Evolutionary conservation across 2,113 vertebrate genomes (phyloP).

Genomic region (Phyllostomus hastatus): DNA sequence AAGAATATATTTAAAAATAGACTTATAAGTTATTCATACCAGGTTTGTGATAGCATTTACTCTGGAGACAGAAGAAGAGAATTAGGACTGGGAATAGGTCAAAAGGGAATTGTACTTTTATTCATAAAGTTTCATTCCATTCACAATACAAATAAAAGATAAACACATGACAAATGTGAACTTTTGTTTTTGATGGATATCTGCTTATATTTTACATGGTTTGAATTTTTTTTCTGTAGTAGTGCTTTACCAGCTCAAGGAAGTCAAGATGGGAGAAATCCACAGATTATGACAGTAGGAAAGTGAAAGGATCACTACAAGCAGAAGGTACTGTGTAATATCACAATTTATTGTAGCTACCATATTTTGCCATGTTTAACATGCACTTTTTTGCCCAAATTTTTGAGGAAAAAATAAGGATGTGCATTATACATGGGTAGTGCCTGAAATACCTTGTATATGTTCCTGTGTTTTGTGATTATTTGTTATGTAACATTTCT

Average conservation of each 20-base stretch:
- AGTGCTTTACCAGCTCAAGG: neutral
- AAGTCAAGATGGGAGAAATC: neutral
- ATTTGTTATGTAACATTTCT: too few species aligned
- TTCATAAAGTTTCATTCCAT: neutral
- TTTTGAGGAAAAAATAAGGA: too few species aligned
- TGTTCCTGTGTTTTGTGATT: too few species aligned
- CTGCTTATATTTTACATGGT: neutral
- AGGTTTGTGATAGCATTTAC: neutral
- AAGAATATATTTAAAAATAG: neutral
- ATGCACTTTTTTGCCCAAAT: too few species aligned
- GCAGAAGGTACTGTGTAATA: neutral
- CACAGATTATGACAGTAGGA: neutral
- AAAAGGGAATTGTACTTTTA: neutral
- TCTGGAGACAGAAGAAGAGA: neutral
- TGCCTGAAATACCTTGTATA: too few species aligned
- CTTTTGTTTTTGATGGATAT: neutral
- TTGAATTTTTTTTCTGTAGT: neutral
- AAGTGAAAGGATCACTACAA: neutral
- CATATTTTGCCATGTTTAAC: too few species aligned
- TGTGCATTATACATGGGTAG: too few species aligned
- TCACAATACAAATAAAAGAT: neutral
- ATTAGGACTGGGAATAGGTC: neutral
- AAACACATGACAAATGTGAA: neutral
- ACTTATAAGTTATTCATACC: neutral
- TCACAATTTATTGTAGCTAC: neutral